Conservation (phyloP, 2,113 vertebrate genomes). For the Stegastes partitus region DNA sequence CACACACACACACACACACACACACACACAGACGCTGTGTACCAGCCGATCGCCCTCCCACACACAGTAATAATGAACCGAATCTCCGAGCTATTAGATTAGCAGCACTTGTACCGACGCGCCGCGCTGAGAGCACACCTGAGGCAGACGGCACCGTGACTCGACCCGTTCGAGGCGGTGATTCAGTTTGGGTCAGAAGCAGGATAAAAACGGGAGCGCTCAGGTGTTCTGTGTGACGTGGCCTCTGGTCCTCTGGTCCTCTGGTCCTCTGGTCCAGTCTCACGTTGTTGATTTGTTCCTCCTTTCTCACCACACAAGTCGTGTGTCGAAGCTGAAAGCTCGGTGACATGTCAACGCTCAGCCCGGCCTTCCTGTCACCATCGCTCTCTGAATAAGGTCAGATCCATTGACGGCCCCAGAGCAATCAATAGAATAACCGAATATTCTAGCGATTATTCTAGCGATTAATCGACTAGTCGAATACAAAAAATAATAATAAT, state of each 20-base stretch:
- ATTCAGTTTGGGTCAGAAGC: constrained; percentile 22
- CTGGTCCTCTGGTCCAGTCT: neutral
- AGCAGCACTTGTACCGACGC: constrained; percentile 40
- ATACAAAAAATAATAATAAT: too few species aligned
- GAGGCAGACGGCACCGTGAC: constrained; percentile 14
- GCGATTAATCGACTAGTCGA: too few species aligned
- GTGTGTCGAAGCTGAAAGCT: constrained; percentile 16
- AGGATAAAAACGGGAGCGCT: constrained; percentile 19
- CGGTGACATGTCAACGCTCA: constrained; percentile 1
- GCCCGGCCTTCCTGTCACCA: neutral
- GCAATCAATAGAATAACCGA: too few species aligned
- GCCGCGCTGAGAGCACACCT: constrained; percentile 36
- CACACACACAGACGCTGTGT: neutral
- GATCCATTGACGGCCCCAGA: too few species aligned
- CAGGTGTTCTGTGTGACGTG: neutral
- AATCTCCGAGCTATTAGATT: constrained; percentile 40
- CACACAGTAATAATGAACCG: constrained; percentile 40
- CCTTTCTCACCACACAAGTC: constrained; percentile 14
- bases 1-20: constrained; percentile 10
- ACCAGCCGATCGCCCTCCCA: too few species aligned
- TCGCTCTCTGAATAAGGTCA: neutral
- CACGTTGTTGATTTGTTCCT: constrained; percentile 25
- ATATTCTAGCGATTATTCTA: too few species aligned
- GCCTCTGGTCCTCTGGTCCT: neutral
- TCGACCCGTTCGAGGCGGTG: neutral